phyloP scores from a whole-genome alignment of 2,113 vertebrate species.

The Guaruba guarouba region DNA sequence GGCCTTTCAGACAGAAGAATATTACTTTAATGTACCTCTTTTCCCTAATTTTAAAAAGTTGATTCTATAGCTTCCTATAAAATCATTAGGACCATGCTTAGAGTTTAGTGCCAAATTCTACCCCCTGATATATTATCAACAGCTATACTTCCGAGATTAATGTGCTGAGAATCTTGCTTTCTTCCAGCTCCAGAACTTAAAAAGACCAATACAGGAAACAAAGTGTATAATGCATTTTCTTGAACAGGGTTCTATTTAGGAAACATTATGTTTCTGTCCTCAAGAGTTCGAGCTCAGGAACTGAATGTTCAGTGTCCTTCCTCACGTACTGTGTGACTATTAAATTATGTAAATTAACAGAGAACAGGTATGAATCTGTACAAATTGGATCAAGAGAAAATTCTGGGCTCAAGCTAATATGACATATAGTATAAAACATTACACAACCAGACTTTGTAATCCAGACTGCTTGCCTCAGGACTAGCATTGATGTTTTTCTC shows the following conservation, averaged over 20 bases:
- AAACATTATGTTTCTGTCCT: background rate
- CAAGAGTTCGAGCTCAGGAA: background rate
- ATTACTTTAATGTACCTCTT: background rate
- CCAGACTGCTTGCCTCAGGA: background rate
- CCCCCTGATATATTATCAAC: background rate
- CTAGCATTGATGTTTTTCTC: background rate
- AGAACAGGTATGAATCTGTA: background rate
- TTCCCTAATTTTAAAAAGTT: background rate
- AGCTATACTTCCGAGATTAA: background rate
- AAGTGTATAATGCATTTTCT: background rate
- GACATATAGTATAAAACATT: background rate
- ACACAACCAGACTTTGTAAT: background rate
- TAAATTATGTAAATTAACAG: background rate
- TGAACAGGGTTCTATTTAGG: background rate
- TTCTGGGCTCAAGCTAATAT: background rate
- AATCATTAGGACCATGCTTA: background rate
- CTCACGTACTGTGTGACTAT: background rate
- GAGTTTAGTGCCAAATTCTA: background rate
- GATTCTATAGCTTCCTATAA: background rate
- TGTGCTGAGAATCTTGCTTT: background rate
- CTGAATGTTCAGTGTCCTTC: background rate
- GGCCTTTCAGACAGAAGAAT: background rate
- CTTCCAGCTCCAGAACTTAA: background rate
- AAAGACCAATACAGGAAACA: background rate
- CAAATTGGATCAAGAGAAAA: background rate